Evolutionary conservation across 2,888 invertebrate species (phyloP), one percentile per base, ranked within the genome.

Genomic region (Heteromyza rotundicornis): DNA sequence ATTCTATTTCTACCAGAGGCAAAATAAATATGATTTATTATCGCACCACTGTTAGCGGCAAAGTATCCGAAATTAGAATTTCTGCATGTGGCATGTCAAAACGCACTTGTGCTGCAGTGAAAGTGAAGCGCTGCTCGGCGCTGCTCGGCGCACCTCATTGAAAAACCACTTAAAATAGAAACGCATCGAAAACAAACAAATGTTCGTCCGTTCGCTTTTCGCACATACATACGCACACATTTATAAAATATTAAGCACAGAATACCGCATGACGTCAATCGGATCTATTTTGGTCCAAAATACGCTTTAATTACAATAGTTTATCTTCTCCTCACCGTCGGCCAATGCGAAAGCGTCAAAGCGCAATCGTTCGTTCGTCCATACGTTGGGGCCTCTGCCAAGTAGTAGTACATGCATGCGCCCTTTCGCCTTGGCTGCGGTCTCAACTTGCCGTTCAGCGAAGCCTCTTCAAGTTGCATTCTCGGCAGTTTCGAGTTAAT

Each of bases 391-490:
- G 47, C 47, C 40, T 3, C 47, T 7, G 47, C 47, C 10, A 40
- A 14, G 47, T 19, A 47, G 47, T 47, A 17, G n/a, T n/a, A n/a
- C n/a, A n/a, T n/a, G 47, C 40, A 14, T 40, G 19, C 47, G 47
- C 47, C 47, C 47, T 47, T 47, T 47, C 47, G 47, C 47, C 47
- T 47, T 47, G 47, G 47, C 20, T n/a, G n/a, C n/a, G n/a, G n/a
- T n/a, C n/a, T n/a, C n/a, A n/a, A n/a, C n/a, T 40, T 10, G 16
- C 10, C 40, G 2, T 40, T 40, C 14, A 10, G 40, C 32, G 12
- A 40, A 3, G 40, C 16, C 3, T 40, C 40, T n/a, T 40, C 14
- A n/a, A 40, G 40, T 14, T 47, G 47, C 47, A 47, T 17, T 19
- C 19, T 19, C 14, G 14, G 47, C 47, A 19, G 19, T 3, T 47